Base-by-base conservation (phyloP, 2,797 vertebrate species). In the Pangasius mekongensis region DNA sequence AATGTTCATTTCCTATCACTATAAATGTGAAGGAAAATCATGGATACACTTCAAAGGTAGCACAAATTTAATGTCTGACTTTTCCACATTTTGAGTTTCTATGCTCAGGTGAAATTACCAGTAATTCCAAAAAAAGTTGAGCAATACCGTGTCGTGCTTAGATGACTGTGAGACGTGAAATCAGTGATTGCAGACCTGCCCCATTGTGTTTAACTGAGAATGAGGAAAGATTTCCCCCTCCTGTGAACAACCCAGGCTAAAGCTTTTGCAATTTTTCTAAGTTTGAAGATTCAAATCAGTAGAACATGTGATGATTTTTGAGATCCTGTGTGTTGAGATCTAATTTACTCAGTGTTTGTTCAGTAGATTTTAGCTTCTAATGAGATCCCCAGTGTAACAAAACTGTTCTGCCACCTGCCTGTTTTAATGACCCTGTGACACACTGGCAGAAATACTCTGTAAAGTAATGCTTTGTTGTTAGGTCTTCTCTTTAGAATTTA, bases 211-310 rank as follows among this genome's bases (percentile, higher is more conserved):
- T 60, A 74, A 36, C 56, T 78, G 2, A 36, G 49, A 71, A 49
- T 16, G 14, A 86, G 36, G 62, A 74, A 67, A 20, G 52, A 71
- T 30, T 36, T 66, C 78, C 22, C 56, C 14, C 20, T 62, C 14
- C 52, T 33, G 4, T 43, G n/a, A 71, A 4, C 36, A 47, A 76
- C 24, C 58, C 58, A 77, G 27, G 85, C 85, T 39, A 33, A 30
- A 27, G 60, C 81, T 27, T 82, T 62, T n/a, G 2, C 6, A 9
- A 2, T 14, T 30, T 14, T 58, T 85, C 47, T 62, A 20, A 78
- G 69, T 81, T 87, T 30, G 73, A 80, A 30, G 67, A 71, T 86
- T 87, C 76, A 74, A 86, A 91, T 87, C 87, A 87, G 83, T 81
- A 84, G 87, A 82, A 62, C n/a, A 49, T 24, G 83, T 60, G 69